Evolutionary conservation across 2,113 vertebrate species (phyloP).

Genomic region (Chelonoidis abingdonii): DNA sequence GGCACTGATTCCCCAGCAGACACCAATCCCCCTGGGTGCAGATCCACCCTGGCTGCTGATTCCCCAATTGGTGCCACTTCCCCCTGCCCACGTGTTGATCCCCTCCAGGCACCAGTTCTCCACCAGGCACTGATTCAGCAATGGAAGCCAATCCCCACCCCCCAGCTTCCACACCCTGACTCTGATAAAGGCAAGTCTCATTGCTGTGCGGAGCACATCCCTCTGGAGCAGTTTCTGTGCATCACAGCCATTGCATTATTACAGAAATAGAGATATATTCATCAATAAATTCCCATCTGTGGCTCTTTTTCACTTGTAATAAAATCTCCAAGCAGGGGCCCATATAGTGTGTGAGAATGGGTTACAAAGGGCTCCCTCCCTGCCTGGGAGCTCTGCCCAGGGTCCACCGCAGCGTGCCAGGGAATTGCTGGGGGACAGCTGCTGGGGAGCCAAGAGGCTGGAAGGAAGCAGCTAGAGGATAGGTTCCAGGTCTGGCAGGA

Average conservation of each 20-base stretch:
- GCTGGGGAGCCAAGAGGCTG: neutral
- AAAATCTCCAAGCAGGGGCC: neutral
- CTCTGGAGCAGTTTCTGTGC: neutral
- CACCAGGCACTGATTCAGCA: neutral
- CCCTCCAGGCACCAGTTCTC: neutral
- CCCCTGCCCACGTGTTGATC: neutral
- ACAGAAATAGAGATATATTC: neutral
- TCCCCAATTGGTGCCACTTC: neutral
- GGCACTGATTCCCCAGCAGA: neutral
- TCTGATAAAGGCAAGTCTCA: neutral
- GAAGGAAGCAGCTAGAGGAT: accelerated
- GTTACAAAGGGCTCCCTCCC: neutral
- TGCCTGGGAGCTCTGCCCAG: neutral
- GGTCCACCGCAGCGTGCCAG: neutral
- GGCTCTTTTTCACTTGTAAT: neutral
- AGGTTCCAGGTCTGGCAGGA: neutral
- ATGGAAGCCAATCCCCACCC: neutral
- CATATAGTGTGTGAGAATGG: neutral
- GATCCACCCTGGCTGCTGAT: neutral
- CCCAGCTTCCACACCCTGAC: neutral
- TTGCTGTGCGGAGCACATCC: neutral
- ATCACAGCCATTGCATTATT: neutral
- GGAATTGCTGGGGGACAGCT: neutral
- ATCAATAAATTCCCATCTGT: neutral
- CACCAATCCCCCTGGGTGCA: neutral